Conservation (phyloP, 2,888 invertebrate genomes). For the Cheilosia impressa region DNA sequence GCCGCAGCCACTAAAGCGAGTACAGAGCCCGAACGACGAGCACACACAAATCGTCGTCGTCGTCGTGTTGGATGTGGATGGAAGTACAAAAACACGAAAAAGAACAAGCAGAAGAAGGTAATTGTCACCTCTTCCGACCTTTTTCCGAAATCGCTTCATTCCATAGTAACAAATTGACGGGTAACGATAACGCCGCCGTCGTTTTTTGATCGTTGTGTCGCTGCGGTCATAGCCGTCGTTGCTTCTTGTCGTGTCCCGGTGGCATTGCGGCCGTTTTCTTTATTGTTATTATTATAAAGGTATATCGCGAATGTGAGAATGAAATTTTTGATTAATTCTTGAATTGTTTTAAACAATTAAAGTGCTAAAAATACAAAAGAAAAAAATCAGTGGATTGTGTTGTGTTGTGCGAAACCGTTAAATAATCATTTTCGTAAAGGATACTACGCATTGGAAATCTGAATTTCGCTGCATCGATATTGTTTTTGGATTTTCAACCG, state of each 20-base stretch:
- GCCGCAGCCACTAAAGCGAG: constrained; percentile 10
- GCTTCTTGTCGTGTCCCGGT: constrained; percentile 45
- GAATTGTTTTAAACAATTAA: constrained; percentile 3
- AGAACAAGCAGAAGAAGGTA: constrained; percentile 63
- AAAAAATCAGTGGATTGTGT: constrained; percentile 15
- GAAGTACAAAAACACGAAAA: constrained; percentile 35
- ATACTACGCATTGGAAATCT: constrained; percentile 37
- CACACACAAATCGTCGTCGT: constrained; percentile 56
- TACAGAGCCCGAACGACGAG: constrained; percentile 22
- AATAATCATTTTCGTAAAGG: constrained; percentile 27
- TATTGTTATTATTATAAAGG: constrained; percentile 1
- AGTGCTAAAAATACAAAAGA: constrained; percentile 1
- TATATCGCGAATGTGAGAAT: neutral
- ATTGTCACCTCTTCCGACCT: constrained; percentile 71
- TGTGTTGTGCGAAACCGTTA: constrained; percentile 10
- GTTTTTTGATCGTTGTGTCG: constrained; percentile 62
- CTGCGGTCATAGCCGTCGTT: constrained; percentile 44
- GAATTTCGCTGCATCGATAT: neutral
- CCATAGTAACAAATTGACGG: constrained; percentile 73
- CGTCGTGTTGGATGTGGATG: constrained; percentile 54
- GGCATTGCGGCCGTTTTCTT: constrained; percentile 6
- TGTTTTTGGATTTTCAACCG: neutral
- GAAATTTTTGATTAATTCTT: neutral
- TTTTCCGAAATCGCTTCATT: constrained; percentile 69
- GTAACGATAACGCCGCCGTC: constrained; percentile 63